A percentile compares a stretch with the other conserved stretches of the same genome.
Conservation (phyloP, 2,888 invertebrate genomes). For the Agrotis clavis region DNA sequence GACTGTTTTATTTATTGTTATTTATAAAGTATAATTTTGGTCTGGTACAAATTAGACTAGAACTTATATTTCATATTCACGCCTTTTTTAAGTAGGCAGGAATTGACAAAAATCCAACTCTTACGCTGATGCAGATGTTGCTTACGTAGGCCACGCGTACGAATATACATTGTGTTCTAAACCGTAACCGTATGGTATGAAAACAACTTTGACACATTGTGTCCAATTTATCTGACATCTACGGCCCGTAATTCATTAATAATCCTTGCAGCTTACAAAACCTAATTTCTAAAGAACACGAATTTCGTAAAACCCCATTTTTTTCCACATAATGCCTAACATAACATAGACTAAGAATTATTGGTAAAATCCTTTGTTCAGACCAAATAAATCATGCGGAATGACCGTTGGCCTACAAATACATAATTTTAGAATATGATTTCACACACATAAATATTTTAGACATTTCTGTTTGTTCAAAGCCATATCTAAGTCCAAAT, state of each 20-base stretch:
- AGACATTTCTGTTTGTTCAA: slow-evolving; percentile 44
- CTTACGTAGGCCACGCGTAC: too few relatives aligned
- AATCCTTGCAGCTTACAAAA: background rate
- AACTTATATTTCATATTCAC: too few relatives aligned
- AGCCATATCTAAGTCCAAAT: slow-evolving; percentile 10
- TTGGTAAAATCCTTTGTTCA: slow-evolving; percentile 48
- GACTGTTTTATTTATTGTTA: slow-evolving; percentile 3
- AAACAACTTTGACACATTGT: background rate
- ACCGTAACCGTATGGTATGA: too few relatives aligned
- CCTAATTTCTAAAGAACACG: slow-evolving; percentile 5
- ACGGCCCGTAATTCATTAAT: background rate
- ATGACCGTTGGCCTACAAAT: slow-evolving; percentile 42
- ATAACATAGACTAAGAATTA: slow-evolving; percentile 35
- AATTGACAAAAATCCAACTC: too few relatives aligned
- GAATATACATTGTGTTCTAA: too few relatives aligned
- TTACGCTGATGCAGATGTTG: too few relatives aligned
- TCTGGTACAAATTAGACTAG: background rate
- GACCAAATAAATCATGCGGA: slow-evolving; percentile 47
- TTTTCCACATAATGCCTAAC: slow-evolving; percentile 29
- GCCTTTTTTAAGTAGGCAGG: too few relatives aligned
- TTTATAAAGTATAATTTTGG: background rate
- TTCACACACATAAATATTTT: slow-evolving; percentile 25
- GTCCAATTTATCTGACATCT: background rate
- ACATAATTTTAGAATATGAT: slow-evolving; percentile 37
- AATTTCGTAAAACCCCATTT: background rate